phyloP scores from a whole-genome alignment of 2,888 invertebrate genomes.

The Latrodectus hesperus region DNA sequence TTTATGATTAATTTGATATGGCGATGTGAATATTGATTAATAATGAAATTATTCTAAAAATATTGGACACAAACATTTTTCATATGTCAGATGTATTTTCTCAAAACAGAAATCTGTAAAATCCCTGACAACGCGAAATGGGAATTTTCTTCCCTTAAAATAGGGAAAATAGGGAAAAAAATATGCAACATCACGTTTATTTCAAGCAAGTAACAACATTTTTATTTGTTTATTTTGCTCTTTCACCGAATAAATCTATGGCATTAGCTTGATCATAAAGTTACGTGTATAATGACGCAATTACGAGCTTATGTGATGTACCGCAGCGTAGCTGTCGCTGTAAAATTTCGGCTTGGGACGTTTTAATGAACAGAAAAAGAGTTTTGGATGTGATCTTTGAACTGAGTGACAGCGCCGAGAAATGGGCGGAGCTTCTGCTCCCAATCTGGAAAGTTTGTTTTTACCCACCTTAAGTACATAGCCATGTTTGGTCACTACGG shows the following conservation, averaged over 20 bases:
- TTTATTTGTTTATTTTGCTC: neutral
- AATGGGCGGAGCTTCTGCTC: conserved; percentile 36
- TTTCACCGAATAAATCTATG: neutral
- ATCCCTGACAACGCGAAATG: no score
- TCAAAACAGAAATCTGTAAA: no score
- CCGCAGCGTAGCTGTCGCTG: conserved; percentile 41
- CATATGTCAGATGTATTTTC: no score
- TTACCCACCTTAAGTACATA: no score
- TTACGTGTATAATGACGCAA: conserved; percentile 44
- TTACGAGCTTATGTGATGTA: conserved; percentile 23
- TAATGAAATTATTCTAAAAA: no score
- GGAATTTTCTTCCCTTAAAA: no score
- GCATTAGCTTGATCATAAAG: conserved; percentile 25
- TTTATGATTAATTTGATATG: no score
- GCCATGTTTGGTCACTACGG: conserved; percentile 26
- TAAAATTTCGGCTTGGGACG: conserved; percentile 7
- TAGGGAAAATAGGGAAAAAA: no score
- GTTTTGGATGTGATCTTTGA: conserved; percentile 46
- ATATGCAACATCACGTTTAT: no score
- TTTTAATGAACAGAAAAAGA: conserved; percentile 30
- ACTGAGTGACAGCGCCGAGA: conserved; percentile 25
- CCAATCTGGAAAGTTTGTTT: neutral
- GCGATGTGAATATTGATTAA: no score
- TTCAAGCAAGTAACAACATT: no score
- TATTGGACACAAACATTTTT: no score